phyloP scores from a whole-genome alignment of 2,797 vertebrate species.

The Bradypodion pumilum region DNA sequence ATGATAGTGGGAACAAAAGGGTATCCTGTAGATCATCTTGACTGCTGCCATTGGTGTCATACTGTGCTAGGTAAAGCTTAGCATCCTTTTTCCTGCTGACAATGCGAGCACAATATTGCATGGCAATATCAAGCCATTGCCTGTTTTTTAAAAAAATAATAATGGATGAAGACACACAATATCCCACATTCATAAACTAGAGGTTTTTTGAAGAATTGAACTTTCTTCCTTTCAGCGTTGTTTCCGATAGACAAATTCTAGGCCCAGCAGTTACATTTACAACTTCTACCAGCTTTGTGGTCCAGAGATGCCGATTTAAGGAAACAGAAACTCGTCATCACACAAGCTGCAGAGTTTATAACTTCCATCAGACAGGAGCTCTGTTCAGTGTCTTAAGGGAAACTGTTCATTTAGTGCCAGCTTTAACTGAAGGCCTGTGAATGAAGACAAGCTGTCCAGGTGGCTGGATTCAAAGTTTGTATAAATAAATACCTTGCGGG shows the following conservation, averaged over 20 bases:
- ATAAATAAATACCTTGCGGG: slow-evolving; percentile 45
- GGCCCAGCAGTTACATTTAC: slow-evolving; percentile 35
- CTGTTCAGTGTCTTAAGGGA: slow-evolving; percentile 48
- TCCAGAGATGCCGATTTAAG: slow-evolving; percentile 65
- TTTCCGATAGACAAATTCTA: slow-evolving; percentile 11
- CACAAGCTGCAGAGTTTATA: slow-evolving; percentile 44
- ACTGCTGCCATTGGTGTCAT: too few species aligned
- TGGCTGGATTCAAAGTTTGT: slow-evolving; percentile 38
- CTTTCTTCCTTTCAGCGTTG: slow-evolving; percentile 34
- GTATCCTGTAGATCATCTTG: too few species aligned
- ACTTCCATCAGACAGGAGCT: slow-evolving; percentile 53
- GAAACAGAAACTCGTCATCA: slow-evolving; percentile 55
- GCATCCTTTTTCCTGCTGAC: too few species aligned
- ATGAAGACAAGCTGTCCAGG: slow-evolving; percentile 43
- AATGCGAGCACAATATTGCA: too few species aligned
- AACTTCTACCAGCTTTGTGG: slow-evolving; percentile 62
- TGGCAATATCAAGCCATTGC: too few species aligned
- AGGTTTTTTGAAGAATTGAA: slow-evolving; percentile 59
- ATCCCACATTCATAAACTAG: too few species aligned
- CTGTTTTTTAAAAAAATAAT: too few species aligned
- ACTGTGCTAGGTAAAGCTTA: too few species aligned
- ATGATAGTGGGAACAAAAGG: too few species aligned
- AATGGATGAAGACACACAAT: too few species aligned
- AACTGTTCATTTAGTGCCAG: slow-evolving; percentile 52
- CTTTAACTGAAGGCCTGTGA: slow-evolving; percentile 38